Evolutionary conservation across 1,140 invertebrate genomes (phyloP).

Genomic region (Diuraphis noxia): DNA sequence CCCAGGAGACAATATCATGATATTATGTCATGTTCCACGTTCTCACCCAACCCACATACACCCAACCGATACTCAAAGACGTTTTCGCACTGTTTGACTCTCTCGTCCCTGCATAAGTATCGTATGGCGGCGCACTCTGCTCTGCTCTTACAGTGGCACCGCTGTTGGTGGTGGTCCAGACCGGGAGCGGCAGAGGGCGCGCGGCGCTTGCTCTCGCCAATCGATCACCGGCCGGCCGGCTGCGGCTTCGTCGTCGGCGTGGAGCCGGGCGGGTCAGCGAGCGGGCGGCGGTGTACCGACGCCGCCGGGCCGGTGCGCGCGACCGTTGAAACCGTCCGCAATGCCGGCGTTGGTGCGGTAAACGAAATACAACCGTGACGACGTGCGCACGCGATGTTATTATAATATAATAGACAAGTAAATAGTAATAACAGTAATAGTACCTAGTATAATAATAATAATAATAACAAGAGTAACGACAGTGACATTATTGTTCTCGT

Average conservation of each 20-base stretch:
- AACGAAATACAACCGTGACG: slow-evolving; percentile 4
- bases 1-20: too few species aligned
- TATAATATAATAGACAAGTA: too few species aligned
- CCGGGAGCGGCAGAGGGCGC: background rate
- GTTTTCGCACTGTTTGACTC: too few species aligned
- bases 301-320: too few species aligned
- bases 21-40: too few species aligned
- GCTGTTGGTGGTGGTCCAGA: background rate
- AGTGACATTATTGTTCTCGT: background rate
- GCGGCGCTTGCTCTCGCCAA: background rate
- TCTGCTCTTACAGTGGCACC: background rate
- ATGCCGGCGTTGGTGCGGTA: background rate
- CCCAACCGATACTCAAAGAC: too few species aligned
- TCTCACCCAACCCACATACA: too few species aligned
- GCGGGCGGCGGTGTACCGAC: background rate
- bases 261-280: background rate
- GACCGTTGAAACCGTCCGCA: background rate
- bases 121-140: background rate
- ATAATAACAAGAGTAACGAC: too few species aligned
- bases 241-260: too few species aligned
- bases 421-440: background rate
- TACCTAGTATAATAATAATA: too few species aligned
- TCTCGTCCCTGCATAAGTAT: too few species aligned
- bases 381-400: background rate
- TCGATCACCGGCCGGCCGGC: background rate